Evolutionary conservation across 2,113 vertebrate genomes (phyloP).

Genomic region (Dendropsophus ebraccatus): DNA sequence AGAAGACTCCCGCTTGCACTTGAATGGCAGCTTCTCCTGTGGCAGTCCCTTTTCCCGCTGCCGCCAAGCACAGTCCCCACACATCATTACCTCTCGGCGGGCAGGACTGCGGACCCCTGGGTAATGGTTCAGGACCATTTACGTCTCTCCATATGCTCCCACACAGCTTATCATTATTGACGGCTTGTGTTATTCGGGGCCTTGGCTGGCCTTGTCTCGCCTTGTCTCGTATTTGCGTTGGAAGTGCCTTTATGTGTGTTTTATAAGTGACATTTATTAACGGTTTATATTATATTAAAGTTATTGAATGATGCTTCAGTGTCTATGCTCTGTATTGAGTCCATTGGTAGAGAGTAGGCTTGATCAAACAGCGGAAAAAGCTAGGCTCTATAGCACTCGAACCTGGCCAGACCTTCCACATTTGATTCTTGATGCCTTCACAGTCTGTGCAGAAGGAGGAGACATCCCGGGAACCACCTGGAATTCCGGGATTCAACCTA

Average conservation of each 20-base stretch:
- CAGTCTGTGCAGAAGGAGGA: too few relatives aligned
- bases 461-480: too few relatives aligned
- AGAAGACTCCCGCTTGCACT: not conserved
- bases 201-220: too few relatives aligned
- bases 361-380: too few relatives aligned
- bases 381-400: too few relatives aligned
- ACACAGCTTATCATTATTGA: not conserved
- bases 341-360: not conserved
- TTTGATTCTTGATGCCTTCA: too few relatives aligned
- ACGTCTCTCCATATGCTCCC: not conserved
- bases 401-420: too few relatives aligned
- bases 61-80: not conserved
- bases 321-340: not conserved
- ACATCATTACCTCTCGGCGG: not conserved
- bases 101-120: not conserved
- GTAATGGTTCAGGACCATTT: not conserved
- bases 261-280: not conserved
- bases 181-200: too few relatives aligned
- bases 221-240: not conserved
- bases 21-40: not conserved
- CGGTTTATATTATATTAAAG: constrained; percentile 20
- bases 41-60: not conserved
- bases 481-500: too few relatives aligned
- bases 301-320: not conserved
- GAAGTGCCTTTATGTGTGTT: constrained; percentile 30